Percentiles rank a stretch among this genome's conserved stretches.
Evolutionary conservation across 2,888 invertebrate genomes (phyloP).

Genomic region (Chymomyza fuscimana): DNA sequence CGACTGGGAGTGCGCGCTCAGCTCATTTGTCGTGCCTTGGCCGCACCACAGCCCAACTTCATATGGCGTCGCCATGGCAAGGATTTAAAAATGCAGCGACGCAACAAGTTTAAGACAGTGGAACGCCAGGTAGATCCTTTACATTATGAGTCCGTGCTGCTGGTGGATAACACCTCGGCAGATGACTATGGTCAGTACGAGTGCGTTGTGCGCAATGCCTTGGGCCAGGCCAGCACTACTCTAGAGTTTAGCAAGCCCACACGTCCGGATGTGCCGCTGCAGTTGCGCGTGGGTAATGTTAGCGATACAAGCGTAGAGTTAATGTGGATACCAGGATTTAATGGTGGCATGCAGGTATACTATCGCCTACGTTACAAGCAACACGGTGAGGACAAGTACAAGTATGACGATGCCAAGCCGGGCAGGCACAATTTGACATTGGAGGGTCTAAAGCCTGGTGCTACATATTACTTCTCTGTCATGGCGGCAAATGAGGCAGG

Average conservation of each 20-base stretch:
- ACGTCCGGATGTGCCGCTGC: conserved; percentile 72
- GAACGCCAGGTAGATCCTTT: conserved; percentile 72
- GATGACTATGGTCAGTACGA: conserved; percentile 77
- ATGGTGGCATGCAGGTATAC: conserved; percentile 76
- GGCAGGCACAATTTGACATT: conserved; percentile 71
- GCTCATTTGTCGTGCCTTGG: conserved; percentile 70
- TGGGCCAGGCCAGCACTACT: conserved; percentile 74
- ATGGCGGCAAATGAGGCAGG: conserved; percentile 78
- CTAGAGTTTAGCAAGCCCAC: conserved; percentile 75
- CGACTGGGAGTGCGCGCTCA: conserved; percentile 73
- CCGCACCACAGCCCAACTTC: conserved; percentile 75
- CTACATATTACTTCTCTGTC: conserved; percentile 73
- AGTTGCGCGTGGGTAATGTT: conserved; percentile 70
- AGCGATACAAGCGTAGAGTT: conserved; percentile 71
- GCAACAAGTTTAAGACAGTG: conserved; percentile 71
- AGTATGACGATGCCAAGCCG: conserved; percentile 70
- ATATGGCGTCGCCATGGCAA: conserved; percentile 77
- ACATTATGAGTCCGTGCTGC: conserved; percentile 69
- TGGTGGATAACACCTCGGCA: conserved; percentile 74
- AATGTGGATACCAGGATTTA: conserved; percentile 74
- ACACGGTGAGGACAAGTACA: conserved; percentile 76
- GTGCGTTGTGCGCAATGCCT: conserved; percentile 72
- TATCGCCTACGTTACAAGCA: conserved; percentile 73
- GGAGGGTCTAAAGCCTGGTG: conserved; percentile 71
- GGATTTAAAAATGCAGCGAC: conserved; percentile 76